Evolutionary conservation across 2,113 vertebrate genomes (phyloP).

Genomic region (Cisticola juncidis): DNA sequence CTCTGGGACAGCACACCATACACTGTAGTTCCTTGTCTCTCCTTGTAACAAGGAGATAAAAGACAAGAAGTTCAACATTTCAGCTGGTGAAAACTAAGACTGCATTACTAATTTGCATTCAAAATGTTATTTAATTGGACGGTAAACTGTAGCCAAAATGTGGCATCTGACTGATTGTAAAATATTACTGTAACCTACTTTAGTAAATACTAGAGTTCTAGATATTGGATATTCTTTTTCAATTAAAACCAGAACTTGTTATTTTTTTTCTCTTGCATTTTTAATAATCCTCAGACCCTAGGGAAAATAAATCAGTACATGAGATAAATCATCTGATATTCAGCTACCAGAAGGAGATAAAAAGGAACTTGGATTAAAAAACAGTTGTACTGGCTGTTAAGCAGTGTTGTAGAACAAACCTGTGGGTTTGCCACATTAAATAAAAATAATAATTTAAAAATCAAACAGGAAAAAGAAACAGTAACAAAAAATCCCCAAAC

Average conservation of each 20-base stretch:
- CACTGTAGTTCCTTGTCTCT: neutral
- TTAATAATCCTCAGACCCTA: neutral
- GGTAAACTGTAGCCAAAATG: neutral
- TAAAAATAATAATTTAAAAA: neutral
- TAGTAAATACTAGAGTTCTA: neutral
- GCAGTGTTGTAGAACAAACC: neutral
- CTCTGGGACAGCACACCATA: neutral
- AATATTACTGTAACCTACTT: neutral
- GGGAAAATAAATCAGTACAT: neutral
- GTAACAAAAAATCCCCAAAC: neutral
- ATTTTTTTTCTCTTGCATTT: neutral
- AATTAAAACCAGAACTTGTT: neutral
- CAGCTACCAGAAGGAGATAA: neutral
- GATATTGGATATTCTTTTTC: neutral
- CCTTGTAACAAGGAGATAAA: neutral
- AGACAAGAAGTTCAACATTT: neutral
- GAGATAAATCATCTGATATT: neutral
- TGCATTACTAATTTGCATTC: neutral
- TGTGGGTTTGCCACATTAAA: neutral
- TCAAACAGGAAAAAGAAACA: neutral
- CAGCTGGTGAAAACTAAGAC: neutral
- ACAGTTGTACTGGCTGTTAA: neutral
- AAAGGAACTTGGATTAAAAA: neutral
- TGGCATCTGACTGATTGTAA: neutral
- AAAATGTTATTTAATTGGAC: neutral